Conservation (phyloP, 1,140 invertebrate genomes). For the Drosophila simulans region DNA sequence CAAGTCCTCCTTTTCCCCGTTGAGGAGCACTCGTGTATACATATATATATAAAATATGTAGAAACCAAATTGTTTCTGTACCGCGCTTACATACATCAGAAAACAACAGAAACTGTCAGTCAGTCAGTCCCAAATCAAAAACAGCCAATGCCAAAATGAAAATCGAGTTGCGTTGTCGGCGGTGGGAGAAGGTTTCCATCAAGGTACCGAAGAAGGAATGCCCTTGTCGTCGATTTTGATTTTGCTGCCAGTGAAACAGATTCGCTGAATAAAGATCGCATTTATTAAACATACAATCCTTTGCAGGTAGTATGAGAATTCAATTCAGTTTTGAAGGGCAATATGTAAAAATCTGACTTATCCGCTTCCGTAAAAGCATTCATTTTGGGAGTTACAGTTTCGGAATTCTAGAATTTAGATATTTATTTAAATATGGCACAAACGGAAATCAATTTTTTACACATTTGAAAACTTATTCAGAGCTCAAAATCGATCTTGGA, state of each 20-base stretch:
- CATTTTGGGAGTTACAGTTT: not conserved
- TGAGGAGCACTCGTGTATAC: not conserved
- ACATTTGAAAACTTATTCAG: not conserved
- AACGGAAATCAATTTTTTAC: not conserved
- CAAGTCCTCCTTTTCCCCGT: conserved; percentile 42
- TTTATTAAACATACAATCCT: conserved; percentile 12
- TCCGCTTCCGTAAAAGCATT: not conserved
- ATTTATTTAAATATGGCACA: too few species aligned
- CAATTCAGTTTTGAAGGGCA: not conserved
- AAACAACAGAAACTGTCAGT: conserved; percentile 19
- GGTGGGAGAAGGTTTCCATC: conserved; percentile 10
- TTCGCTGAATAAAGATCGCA: conserved; percentile 11
- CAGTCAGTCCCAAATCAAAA: conserved; percentile 44
- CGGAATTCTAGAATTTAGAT: not conserved
- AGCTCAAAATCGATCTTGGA: not conserved
- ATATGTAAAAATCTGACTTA: not conserved
- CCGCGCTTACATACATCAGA: not conserved
- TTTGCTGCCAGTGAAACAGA: conserved; percentile 2
- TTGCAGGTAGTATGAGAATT: conserved; percentile 16
- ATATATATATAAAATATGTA: conserved; percentile 38
- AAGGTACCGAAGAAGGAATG: conserved; percentile 34
- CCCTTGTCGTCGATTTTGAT: conserved; percentile 20
- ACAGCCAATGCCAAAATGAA: conserved; percentile 63
- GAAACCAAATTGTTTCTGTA: conserved; percentile 28
- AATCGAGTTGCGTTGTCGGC: conserved; percentile 28